phyloP scores from a whole-genome alignment of 2,113 vertebrate species.

The Rhinolophus ferrumequinum region DNA sequence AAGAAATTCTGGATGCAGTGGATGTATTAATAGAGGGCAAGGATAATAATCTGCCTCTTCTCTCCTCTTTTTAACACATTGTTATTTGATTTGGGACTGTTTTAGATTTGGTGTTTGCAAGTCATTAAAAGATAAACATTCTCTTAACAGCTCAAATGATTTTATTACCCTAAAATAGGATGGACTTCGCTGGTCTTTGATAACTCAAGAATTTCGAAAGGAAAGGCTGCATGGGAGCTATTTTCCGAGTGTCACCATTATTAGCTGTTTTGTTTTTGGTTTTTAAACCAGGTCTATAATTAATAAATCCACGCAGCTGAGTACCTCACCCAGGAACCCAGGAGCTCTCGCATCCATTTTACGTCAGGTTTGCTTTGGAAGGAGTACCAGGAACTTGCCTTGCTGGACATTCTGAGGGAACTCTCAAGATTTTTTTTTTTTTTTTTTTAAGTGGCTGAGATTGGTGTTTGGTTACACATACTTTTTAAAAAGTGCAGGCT shows the following conservation, averaged over 20 bases:
- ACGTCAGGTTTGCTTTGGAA: conserved; percentile 61
- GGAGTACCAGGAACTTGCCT: conserved; percentile 40
- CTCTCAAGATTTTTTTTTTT: conserved; percentile 30
- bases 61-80: neutral
- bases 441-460: neutral
- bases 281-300: neutral
- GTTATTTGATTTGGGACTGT: neutral
- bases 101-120: neutral
- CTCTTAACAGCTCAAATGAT: neutral
- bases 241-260: neutral
- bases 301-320: no score
- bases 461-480: conserved; percentile 54
- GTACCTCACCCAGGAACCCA: neutral
- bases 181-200: no score
- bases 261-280: neutral
- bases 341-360: neutral
- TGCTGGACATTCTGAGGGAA: neutral
- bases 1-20: neutral
- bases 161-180: neutral
- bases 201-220: neutral
- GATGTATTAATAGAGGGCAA: neutral
- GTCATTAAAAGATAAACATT: neutral
- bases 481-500: neutral
- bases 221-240: neutral
- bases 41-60: neutral